A percentile compares a stretch with the other conserved stretches of the same genome.
Evolutionary conservation across 2,113 vertebrate species (phyloP).

Genomic region (Menura novaehollandiae): DNA sequence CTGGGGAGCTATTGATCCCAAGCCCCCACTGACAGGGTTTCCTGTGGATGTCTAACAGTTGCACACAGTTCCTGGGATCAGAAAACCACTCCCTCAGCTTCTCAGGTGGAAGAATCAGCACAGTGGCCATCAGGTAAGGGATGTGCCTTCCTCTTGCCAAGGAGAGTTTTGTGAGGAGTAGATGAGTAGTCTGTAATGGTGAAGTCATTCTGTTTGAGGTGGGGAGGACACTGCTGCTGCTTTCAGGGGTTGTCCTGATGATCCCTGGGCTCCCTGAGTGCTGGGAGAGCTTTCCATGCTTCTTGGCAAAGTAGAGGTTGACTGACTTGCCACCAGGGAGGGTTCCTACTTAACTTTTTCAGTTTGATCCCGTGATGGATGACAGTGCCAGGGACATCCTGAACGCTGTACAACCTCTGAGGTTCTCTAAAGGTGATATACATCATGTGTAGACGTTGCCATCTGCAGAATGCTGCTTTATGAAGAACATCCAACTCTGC

Average conservation of each 20-base stretch:
- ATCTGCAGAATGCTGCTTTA: slow-evolving; percentile 30
- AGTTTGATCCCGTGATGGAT: neutral
- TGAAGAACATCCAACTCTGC: neutral
- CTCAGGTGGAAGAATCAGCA: neutral
- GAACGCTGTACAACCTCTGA: neutral
- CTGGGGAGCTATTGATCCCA: neutral
- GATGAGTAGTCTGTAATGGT: neutral
- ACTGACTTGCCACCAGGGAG: rapidly evolving
- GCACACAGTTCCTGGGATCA: neutral
- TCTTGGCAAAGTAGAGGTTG: neutral
- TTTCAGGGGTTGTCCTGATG: rapidly evolving
- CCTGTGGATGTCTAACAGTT: neutral
- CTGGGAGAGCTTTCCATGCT: neutral
- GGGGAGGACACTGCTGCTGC: neutral
- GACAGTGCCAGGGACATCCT: neutral
- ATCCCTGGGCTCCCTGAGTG: rapidly evolving
- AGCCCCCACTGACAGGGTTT: neutral
- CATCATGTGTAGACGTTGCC: neutral
- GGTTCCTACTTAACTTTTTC: neutral
- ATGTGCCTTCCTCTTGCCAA: neutral
- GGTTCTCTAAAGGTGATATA: slow-evolving; percentile 6
- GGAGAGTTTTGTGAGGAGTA: neutral
- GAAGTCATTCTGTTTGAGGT: neutral
- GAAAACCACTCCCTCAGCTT: neutral
- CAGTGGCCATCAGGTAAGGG: no score